phyloP scores from a whole-genome alignment of 2,113 vertebrate species.

The Bucco capensis region DNA sequence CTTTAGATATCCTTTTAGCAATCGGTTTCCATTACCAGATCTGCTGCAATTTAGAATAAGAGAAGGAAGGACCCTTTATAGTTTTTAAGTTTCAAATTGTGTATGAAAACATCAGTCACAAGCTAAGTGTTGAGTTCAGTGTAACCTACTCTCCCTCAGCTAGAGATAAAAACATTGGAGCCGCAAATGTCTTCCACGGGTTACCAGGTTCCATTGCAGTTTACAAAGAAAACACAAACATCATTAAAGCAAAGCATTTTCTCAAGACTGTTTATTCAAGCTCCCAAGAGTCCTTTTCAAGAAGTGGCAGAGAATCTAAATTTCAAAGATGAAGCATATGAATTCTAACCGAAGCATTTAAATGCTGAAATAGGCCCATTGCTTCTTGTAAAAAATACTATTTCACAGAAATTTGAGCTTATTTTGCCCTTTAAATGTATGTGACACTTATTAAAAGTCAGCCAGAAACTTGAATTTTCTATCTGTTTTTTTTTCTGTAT shows the following conservation, averaged over 20 bases:
- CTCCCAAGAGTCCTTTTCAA: constrained; percentile 33
- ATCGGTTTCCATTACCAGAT: neutral
- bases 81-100: neutral
- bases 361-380: neutral
- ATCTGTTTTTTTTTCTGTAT: constrained; percentile 9
- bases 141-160: neutral
- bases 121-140: neutral
- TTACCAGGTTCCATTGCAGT: constrained; percentile 60
- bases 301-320: neutral
- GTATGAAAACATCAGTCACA: neutral
- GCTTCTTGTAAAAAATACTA: constrained; percentile 31
- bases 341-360: constrained; percentile 8
- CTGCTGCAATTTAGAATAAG: neutral
- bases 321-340: neutral
- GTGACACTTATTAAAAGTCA: constrained; percentile 15
- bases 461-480: neutral
- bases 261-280: constrained; percentile 30
- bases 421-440: constrained; percentile 27
- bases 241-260: constrained; percentile 39
- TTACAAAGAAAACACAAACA: constrained; percentile 68
- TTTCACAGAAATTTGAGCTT: constrained; percentile 7
- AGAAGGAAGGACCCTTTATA: neutral
- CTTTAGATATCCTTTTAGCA: neutral
- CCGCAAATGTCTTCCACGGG: constrained; percentile 33
- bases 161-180: neutral